Base-by-base conservation (phyloP, 53 echinoderm and acorn worm species). In the Mesocentrotus franciscanus region DNA sequence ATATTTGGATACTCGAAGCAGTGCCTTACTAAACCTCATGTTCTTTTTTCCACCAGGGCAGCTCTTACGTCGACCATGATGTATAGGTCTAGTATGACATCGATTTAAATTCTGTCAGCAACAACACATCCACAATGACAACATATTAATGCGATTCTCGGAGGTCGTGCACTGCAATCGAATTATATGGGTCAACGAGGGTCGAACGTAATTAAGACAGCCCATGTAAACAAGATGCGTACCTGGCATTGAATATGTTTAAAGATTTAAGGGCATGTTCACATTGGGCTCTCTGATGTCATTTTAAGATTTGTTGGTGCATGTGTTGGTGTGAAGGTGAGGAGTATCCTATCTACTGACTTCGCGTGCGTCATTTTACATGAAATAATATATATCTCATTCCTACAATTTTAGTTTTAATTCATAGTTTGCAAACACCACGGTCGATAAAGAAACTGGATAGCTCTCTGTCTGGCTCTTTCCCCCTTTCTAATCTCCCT, bases 161-260 rank as follows among this genome's bases (percentile, higher is more conserved):
- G 81, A 64, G 81, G 81, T 42, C 42, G 42, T 81, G 81, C 17
- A 16, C 13, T 42, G 36, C 81, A 81, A 81, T 42, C 81, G 36
- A 81, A 81, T 81, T 36, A 36, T 35, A 78, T 14, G 33, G 42
- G 81, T 22, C 36, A 81, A 10, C 72, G 27, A 72, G n/a, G 26
- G 7, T 79, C 42, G 33, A 39, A 81, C 42, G 81, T 81, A 81
- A 81, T 42, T 81, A 42, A 81, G 36, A 81, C 81, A 42, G 81
- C 81, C 81, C 29, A 81, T 81, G 81, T 81, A 81, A 81, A 81
- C 81, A 81, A 18, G 81, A 27, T 81, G 81, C 17, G 29, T 81
- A 20, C 42, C 42, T 81, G 42, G 81, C 81, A 42, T 81, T 42
- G 81, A 81, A 81, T 81, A 42, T 81, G 81, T 81, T 81, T 22